These are phyloP conservation scores for Saguinus midas DNA, from an alignment of 2,113 vertebrate species.

Conservation along the genomic window DNA sequence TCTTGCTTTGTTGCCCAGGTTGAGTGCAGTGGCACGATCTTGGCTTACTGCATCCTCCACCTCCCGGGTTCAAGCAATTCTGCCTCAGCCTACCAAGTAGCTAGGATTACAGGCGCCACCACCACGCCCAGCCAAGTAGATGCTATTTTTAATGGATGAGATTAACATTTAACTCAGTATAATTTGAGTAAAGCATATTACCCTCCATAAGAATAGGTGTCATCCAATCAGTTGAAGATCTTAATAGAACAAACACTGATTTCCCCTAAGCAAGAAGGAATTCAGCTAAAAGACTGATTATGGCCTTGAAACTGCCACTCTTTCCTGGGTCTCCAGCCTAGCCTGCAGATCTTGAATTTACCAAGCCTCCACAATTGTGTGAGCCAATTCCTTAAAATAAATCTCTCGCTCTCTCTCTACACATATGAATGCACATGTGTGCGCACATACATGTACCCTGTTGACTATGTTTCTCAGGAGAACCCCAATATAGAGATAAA, in stretches of 20 bases:
- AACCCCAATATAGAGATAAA: not conserved
- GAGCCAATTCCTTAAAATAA: not conserved
- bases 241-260: not conserved
- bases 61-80: no score
- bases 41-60: no score
- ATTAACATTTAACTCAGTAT: conserved; percentile 3
- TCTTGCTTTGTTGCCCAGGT: no score
- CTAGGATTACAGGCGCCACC: no score
- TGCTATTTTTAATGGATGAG: not conserved
- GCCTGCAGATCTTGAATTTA: not conserved
- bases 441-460: not conserved
- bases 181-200: not conserved
- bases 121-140: not conserved
- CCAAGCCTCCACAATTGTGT: not conserved
- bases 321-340: not conserved
- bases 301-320: not conserved
- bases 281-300: not conserved
- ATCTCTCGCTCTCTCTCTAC: not conserved
- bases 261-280: not conserved
- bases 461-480: not conserved
- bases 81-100: no score
- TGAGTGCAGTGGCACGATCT: no score
- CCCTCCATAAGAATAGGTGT: not conserved
- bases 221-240: not conserved
- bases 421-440: no score